phyloP scores from a whole-genome alignment of 1,140 invertebrate genomes.

The Drosophila arizonae region DNA sequence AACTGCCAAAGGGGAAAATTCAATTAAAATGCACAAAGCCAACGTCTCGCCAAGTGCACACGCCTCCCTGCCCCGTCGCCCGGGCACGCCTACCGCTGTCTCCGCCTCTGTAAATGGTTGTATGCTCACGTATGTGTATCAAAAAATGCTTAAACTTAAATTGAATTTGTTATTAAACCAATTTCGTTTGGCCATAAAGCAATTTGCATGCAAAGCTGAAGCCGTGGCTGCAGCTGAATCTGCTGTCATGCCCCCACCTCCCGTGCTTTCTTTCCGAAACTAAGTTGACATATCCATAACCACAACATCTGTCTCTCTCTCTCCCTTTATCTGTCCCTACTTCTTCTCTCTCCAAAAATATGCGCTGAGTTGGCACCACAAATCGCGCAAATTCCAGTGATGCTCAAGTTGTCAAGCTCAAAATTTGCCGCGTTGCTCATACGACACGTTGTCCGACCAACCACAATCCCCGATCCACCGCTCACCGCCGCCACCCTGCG shows the following conservation, averaged over 20 bases:
- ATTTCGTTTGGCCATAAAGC: constrained; percentile 52
- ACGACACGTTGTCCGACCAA: constrained; percentile 27
- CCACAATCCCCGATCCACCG: background rate
- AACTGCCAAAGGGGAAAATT: constrained; percentile 53
- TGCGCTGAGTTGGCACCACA: constrained; percentile 43
- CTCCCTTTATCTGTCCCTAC: background rate
- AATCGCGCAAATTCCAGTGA: constrained; percentile 38
- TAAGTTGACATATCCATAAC: constrained; percentile 45
- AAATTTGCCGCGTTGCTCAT: constrained; percentile 43
- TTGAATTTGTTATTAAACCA: constrained; percentile 77
- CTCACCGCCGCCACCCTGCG: background rate
- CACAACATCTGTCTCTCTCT: background rate
- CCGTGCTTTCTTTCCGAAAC: background rate
- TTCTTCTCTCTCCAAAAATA: background rate
- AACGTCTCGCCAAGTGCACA: constrained; percentile 59
- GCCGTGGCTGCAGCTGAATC: constrained; percentile 3
- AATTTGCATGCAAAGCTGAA: constrained; percentile 54
- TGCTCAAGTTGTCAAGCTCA: constrained; percentile 33
- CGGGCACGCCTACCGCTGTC: background rate
- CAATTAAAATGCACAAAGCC: constrained; percentile 78
- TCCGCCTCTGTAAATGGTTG: constrained; percentile 34
- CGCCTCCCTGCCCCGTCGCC: constrained; percentile 6
- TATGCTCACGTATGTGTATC: constrained; percentile 61
- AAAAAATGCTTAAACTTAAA: constrained; percentile 70
- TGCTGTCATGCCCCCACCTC: background rate